A percentile compares a stretch with the other conserved stretches of the same genome.
Conservation (phyloP, 2,797 vertebrate genomes). For the Columba guinea region DNA sequence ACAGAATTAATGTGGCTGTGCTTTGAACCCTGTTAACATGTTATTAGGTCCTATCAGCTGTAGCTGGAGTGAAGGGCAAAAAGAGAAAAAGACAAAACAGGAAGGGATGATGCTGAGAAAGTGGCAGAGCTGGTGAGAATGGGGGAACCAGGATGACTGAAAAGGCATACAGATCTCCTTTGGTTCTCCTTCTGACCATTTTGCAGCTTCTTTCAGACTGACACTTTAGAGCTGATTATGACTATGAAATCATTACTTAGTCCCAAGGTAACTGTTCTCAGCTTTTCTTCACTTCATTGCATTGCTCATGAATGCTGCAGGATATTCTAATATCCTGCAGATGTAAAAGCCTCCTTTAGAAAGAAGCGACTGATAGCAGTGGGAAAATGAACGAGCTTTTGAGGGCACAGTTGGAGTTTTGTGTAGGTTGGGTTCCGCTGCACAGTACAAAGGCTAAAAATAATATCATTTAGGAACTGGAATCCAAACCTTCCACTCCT, state of each 20-base stretch:
- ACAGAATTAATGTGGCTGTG: slow-evolving; percentile 43
- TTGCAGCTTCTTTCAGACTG: slow-evolving; percentile 1
- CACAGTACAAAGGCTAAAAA: background rate
- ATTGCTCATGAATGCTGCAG: background rate
- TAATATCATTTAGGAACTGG: background rate
- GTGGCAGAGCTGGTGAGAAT: background rate
- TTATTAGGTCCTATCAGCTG: slow-evolving; percentile 3
- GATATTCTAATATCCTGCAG: slow-evolving; percentile 19
- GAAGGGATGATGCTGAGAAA: background rate
- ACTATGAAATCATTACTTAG: background rate
- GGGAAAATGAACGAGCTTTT: slow-evolving; percentile 19
- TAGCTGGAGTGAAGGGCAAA: background rate
- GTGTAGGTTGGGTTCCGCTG: background rate
- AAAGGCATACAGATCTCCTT: background rate
- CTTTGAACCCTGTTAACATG: slow-evolving; percentile 58
- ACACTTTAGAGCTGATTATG: slow-evolving; percentile 9
- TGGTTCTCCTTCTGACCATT: background rate
- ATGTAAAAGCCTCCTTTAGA: slow-evolving; percentile 31
- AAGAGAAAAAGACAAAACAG: background rate
- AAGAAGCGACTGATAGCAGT: background rate
- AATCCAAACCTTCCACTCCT: background rate
- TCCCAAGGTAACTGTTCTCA: slow-evolving; percentile 42
- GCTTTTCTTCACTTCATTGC: slow-evolving; percentile 8
- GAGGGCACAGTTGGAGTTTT: background rate
- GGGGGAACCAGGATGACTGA: background rate